Base-by-base conservation (phyloP, 2,113 vertebrate species). In the zebrafish (Danio rerio) region DNA sequence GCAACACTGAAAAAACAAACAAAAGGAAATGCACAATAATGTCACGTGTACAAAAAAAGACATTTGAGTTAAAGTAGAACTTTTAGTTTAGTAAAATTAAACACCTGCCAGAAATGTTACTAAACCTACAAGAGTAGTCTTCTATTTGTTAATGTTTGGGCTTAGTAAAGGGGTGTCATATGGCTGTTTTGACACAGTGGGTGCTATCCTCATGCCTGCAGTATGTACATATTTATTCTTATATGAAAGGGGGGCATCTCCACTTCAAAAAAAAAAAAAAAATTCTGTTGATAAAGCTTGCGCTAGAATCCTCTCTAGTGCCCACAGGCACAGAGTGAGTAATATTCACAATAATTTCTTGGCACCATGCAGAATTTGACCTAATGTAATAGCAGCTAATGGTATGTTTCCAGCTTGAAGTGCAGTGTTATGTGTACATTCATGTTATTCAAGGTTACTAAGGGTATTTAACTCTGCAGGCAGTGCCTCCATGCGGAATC, bases 341-440 rank as follows among this genome's bases (percentile, higher is more conserved):
- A 58, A 78, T 78, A 61, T 83, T 49, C 61, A 55, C 62, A 66
- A 79, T 79, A 13, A 66, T 79, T 69, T 70, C 18, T 20, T 52
- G 21, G 75, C 55, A 69, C 55, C 11, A 63, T 83, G 55, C 21
- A 42, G 55, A 78, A 77, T 70, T 40, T 78, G 65, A 78, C 47
- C 66, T 71, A 71, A 62, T 53, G n/a, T 52, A 76, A 71, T 83
- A 70, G 40, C 47, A 83, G 65, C 21, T 77, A 71, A 83, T 83
- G 74, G 42, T 78, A 83, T 71, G 63, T 83, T 77, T 77, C 42
- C n/a, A 78, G 56, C 56, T 69, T 78, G 45, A 71, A 83, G 81
- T 71, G 61, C 53, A 42, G 43, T 1, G 72, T 76, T n/a, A 45
- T 81, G n/a, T 66, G 40, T 66, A 45, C 58, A 45, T 52, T 31